These are phyloP conservation scores for Thereva nobilitata DNA, from an alignment of 2,888 invertebrate genomes.

Conservation along the genomic window DNA sequence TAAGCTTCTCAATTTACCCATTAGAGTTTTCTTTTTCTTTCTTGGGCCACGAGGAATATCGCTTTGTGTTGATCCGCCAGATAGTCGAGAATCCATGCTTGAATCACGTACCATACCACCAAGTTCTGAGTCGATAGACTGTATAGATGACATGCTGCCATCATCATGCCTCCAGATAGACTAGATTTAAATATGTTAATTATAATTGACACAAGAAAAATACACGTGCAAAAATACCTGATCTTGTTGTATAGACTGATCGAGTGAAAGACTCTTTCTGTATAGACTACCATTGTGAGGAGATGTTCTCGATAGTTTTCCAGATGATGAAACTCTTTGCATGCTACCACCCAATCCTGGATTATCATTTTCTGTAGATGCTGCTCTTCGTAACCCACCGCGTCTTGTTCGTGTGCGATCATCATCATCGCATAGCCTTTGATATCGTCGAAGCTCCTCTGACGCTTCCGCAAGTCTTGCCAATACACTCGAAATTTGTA, in stretches of 20 bases:
- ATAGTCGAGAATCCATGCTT: slow-evolving; percentile 81
- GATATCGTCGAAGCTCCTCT: slow-evolving; percentile 67
- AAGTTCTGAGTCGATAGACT: slow-evolving; percentile 72
- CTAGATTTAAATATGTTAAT: slow-evolving; percentile 55
- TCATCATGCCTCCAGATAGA: slow-evolving; percentile 83
- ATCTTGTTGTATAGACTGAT: slow-evolving; percentile 64
- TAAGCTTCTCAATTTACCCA: slow-evolving; percentile 81
- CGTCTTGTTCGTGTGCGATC: slow-evolving; percentile 60
- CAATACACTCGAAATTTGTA: slow-evolving; percentile 57
- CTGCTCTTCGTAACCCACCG: slow-evolving; percentile 59
- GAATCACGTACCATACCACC: slow-evolving; percentile 72
- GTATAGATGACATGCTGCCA: slow-evolving; percentile 82
- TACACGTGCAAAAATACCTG: slow-evolving; percentile 47
- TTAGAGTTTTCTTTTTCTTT: slow-evolving; percentile 78
- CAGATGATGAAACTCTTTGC: slow-evolving; percentile 49
- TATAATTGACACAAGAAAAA: background rate
- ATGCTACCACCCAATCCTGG: slow-evolving; percentile 53
- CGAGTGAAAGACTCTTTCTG: slow-evolving; percentile 72
- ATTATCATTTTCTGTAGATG: slow-evolving; percentile 68
- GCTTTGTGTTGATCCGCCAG: slow-evolving; percentile 83
- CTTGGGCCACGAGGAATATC: slow-evolving; percentile 70
- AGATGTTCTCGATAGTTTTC: slow-evolving; percentile 52
- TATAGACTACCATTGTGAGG: slow-evolving; percentile 63
- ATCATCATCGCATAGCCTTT: slow-evolving; percentile 61
- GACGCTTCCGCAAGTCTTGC: slow-evolving; percentile 71